A percentile compares a stretch with the other conserved stretches of the same genome.
phyloP scores from a whole-genome alignment of 2,113 vertebrate genomes.

The Spea multiplicata region DNA sequence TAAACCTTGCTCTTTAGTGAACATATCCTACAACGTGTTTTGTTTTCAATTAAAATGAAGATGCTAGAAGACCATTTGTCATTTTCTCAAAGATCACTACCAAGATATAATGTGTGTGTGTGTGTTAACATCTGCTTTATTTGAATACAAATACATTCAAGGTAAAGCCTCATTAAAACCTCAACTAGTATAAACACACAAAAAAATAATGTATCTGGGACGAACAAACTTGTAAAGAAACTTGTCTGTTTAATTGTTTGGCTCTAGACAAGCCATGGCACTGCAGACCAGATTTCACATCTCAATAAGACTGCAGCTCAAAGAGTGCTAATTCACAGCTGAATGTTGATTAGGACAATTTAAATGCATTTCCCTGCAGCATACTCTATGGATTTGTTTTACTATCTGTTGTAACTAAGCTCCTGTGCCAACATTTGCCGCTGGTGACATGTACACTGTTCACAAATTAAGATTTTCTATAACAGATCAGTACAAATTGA shows the following conservation, averaged over 20 bases:
- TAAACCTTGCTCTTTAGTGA: too few relatives aligned
- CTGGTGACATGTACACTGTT: not conserved
- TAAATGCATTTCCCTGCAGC: constrained; percentile 27
- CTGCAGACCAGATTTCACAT: constrained; percentile 1
- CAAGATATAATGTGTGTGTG: too few relatives aligned
- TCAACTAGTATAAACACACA: not conserved
- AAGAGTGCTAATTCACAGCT: constrained; percentile 12
- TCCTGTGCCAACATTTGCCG: not conserved
- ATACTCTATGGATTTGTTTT: constrained; percentile 13
- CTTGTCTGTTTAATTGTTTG: constrained; percentile 29
- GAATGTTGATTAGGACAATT: constrained; percentile 31
- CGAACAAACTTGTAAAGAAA: constrained; percentile 10
- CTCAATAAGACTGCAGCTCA: not conserved
- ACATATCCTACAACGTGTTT: too few relatives aligned
- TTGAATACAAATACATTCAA: not conserved
- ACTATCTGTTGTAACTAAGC: not conserved
- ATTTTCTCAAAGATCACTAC: too few relatives aligned
- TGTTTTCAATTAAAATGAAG: too few relatives aligned
- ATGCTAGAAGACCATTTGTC: too few relatives aligned
- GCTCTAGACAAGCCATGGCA: not conserved
- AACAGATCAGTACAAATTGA: too few relatives aligned
- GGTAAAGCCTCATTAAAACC: not conserved
- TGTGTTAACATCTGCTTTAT: not conserved
- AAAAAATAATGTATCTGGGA: constrained; percentile 8
- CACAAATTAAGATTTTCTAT: too few relatives aligned